phyloP scores from a whole-genome alignment of 2,888 invertebrate genomes.

The Pyrgus malvae region DNA sequence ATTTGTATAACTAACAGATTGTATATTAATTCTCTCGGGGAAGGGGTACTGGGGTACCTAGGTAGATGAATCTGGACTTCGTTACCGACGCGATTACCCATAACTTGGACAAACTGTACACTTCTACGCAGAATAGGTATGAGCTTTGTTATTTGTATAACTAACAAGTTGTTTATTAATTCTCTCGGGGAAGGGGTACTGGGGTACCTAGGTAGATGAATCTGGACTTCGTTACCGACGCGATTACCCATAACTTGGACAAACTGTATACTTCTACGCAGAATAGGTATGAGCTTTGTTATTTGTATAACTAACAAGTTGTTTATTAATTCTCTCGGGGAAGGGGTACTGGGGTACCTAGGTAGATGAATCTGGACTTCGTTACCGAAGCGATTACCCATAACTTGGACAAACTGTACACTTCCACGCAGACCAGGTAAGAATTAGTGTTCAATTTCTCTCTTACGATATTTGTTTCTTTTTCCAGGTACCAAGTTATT shows the following conservation, averaged over 20 bases:
- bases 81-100: conserved; percentile 44
- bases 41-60: conserved; percentile 52
- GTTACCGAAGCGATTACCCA: conserved; percentile 44
- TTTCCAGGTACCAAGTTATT: too few species aligned
- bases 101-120: conserved; percentile 57
- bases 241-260: conserved; percentile 47
- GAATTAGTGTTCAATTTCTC: too few species aligned
- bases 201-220: conserved; percentile 59
- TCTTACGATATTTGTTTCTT: too few species aligned
- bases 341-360: conserved; percentile 52
- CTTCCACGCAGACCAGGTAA: conserved; percentile 53
- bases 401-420: conserved; percentile 57
- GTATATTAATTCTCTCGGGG: too few species aligned
- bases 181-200: too few species aligned
- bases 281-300: conserved; percentile 45
- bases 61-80: conserved; percentile 59
- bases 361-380: conserved; percentile 59
- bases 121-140: conserved; percentile 54
- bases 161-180: too few species aligned
- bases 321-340: too few species aligned
- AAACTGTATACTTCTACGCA: conserved; percentile 56
- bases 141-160: not conserved
- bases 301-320: too few species aligned
- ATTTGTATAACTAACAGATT: too few species aligned
- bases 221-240: conserved; percentile 51